Evolutionary conservation across 2,888 invertebrate genomes (phyloP).

Genomic region (Criorhina ranunculi): DNA sequence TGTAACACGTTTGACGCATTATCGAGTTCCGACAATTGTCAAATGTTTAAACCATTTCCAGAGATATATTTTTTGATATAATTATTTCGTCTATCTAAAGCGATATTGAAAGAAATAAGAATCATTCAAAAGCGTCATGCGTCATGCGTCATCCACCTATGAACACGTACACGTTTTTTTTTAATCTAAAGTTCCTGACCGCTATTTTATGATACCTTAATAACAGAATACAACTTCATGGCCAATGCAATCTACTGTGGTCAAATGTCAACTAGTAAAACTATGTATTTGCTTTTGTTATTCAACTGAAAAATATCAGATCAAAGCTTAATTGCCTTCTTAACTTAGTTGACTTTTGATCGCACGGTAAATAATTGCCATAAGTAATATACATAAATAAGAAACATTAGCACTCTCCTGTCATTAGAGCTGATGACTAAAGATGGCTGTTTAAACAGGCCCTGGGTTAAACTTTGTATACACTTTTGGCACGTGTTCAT

Average conservation of each 20-base stretch:
- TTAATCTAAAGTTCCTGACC: conserved; percentile 51
- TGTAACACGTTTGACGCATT: too few species aligned
- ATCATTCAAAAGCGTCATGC: too few species aligned
- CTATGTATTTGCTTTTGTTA: conserved; percentile 36
- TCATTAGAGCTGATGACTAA: neutral
- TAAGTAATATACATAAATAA: conserved; percentile 16
- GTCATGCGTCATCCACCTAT: neutral
- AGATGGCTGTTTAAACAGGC: neutral
- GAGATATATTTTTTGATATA: too few species aligned
- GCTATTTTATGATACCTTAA: conserved; percentile 40
- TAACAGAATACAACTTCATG: conserved; percentile 51
- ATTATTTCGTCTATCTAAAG: too few species aligned
- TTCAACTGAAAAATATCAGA: conserved; percentile 34
- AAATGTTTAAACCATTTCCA: too few species aligned
- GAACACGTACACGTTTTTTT: conserved; percentile 6
- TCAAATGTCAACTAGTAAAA: conserved; percentile 64
- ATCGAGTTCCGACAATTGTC: too few species aligned
- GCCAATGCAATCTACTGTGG: conserved; percentile 41
- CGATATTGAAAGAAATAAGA: too few species aligned
- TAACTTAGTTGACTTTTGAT: conserved; percentile 60
- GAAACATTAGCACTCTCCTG: conserved; percentile 22
- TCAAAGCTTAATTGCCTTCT: conserved; percentile 68
- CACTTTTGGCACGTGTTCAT: conserved; percentile 10
- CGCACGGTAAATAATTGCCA: conserved; percentile 26
- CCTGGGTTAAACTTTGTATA: neutral